Evolutionary conservation across 2,888 invertebrate species (phyloP), one percentile per base, ranked within the genome.

Genomic region (Scaeva pyrastri): DNA sequence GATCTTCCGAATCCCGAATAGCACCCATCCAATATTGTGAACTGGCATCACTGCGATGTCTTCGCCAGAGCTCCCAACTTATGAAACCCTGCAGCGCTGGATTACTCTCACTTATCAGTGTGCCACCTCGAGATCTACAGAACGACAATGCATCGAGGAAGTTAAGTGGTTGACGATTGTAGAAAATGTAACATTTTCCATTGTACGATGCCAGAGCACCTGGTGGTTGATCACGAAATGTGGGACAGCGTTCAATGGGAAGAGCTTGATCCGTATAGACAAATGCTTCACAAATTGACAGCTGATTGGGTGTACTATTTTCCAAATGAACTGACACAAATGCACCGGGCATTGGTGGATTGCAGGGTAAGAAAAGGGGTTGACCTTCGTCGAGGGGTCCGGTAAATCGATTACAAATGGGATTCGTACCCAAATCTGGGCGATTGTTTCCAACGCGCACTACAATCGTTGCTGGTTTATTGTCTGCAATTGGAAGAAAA

Each of bases 21-120:
- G 97, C 97, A 0, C 98, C 98, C 96, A 98, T 96, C 98, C 98
- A 98, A 92, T 98, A 98, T 89, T 98, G 97, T 79, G 97, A 98
- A 90, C 96, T 97, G 23, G 96, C 96, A 93, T 98, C 98, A 90
- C 96, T 97, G 94, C 97, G 95, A 92, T 98, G 98, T 66, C 98
- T 93, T 86, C 98, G 94, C 97, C 98, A 98, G 48, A 98, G 93
- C 90, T 98, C 98, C 98, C 98, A 98, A 90, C 97, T 97, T 88
- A 98, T 96, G 92, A 98, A 98, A 0, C 98, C 98, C 93, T 98
- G 98, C 43, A 98, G 93, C 0, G 98, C 98, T 0, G 98, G 97
- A 93, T 98, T 98, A 91, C 97, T 97, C 92, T 98, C 98, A 90
- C 97, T 97, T 5, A 98, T 96, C 41, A 98, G 93, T 0, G 97